Evolutionary conservation across 2,888 invertebrate genomes (phyloP).

Genomic region (Melanostoma mellinum): DNA sequence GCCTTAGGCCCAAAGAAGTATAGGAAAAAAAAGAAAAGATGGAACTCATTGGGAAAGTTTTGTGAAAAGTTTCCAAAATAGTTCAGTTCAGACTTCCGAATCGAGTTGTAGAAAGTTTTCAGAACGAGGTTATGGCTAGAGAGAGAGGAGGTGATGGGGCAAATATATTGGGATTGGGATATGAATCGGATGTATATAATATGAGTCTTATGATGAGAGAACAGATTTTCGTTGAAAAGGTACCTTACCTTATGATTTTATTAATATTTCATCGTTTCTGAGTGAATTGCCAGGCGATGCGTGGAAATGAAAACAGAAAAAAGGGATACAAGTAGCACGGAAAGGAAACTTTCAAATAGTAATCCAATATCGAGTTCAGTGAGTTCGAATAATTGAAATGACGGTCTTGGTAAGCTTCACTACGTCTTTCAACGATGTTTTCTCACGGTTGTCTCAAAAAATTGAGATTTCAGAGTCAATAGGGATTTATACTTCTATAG

Average conservation of each 20-base stretch:
- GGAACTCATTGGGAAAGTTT: slow-evolving; percentile 52
- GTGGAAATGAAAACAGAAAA: slow-evolving; percentile 1
- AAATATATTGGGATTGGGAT: slow-evolving; percentile 6
- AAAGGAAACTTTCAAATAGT: background rate
- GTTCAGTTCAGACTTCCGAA: slow-evolving; percentile 47
- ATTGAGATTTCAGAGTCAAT: too few species aligned
- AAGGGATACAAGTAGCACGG: background rate
- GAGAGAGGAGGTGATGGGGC: background rate
- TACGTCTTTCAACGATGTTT: too few species aligned
- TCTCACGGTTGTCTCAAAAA: too few species aligned
- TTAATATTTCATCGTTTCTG: slow-evolving; percentile 50
- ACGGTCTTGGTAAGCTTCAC: too few species aligned
- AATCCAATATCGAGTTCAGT: background rate
- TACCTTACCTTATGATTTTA: slow-evolving; percentile 23
- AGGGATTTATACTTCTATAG: too few species aligned
- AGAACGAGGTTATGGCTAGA: background rate
- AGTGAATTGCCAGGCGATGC: slow-evolving; percentile 31
- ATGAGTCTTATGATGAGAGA: slow-evolving; percentile 19
- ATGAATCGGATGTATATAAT: background rate
- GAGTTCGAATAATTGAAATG: too few species aligned
- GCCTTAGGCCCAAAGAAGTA: background rate
- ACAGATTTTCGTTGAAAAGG: slow-evolving; percentile 24
- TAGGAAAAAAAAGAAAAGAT: background rate
- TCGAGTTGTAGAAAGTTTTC: slow-evolving; percentile 34
- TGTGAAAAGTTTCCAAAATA: slow-evolving; percentile 44